A percentile compares a stretch with the other conserved stretches of the same genome.
phyloP scores from a whole-genome alignment of 2,888 invertebrate species.

The Ochlodes sylvanus region DNA sequence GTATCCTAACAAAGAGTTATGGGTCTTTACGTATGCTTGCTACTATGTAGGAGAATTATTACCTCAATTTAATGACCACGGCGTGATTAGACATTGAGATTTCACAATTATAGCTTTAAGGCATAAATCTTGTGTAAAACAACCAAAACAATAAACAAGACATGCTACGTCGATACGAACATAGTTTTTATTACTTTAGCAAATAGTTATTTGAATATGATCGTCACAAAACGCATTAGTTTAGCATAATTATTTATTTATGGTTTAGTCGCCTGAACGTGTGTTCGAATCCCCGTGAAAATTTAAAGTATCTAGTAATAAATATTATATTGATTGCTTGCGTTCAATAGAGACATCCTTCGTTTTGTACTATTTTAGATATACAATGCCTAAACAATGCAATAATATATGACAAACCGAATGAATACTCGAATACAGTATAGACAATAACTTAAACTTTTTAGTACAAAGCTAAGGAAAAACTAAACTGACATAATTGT shows the following conservation, averaged over 20 bases:
- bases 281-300: no score
- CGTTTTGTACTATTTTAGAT: no score
- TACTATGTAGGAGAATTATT: constrained; percentile 82
- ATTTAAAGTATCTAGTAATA: no score
- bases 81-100: constrained; percentile 78
- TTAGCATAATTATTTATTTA: no score
- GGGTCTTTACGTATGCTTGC: constrained; percentile 71
- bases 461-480: not conserved
- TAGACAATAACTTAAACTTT: no score
- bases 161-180: constrained; percentile 38
- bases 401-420: no score
- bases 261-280: no score
- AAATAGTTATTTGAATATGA: not conserved
- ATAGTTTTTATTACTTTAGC: constrained; percentile 23
- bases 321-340: no score
- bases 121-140: constrained; percentile 67
- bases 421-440: no score
- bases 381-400: no score
- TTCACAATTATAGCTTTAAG: constrained; percentile 69
- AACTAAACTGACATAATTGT: constrained; percentile 30
- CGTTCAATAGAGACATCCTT: no score
- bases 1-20: constrained; percentile 79
- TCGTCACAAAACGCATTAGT: not conserved
- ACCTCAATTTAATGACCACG: constrained; percentile 77
- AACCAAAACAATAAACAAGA: constrained; percentile 63